Percentiles rank a stretch among this genome's conserved stretches.
These are phyloP conservation scores for Nasonia vitripennis DNA, from an alignment of 1,140 invertebrate genomes.

Conservation along the genomic window DNA sequence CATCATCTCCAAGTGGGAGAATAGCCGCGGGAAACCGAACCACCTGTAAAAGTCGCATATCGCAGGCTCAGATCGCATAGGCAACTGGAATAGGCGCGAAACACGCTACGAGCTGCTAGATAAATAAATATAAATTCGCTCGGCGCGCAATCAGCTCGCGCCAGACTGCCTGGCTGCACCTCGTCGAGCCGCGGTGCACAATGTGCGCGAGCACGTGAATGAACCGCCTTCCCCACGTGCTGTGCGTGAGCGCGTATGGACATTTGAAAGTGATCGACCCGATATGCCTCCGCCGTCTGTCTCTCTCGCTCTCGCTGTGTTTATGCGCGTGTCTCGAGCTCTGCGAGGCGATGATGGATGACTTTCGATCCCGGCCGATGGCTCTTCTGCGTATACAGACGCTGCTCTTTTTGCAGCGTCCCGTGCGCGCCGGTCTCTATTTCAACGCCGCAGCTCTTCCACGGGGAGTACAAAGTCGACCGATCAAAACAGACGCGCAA, in stretches of 20 bases:
- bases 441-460: neutral
- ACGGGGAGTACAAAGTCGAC: neutral
- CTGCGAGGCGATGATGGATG: neutral
- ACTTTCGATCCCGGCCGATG: neutral
- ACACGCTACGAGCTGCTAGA: neutral
- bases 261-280: slow-evolving; percentile 5
- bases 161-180: slow-evolving; percentile 21
- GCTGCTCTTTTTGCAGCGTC: neutral
- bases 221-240: neutral
- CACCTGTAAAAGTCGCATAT: no score
- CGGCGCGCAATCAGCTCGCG: neutral
- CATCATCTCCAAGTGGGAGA: no score
- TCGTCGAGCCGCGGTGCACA: neutral
- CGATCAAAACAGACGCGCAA: neutral
- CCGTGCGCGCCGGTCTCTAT: neutral
- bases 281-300: neutral
- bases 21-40: no score
- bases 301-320: neutral
- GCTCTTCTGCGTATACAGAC: neutral
- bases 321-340: slow-evolving; percentile 22
- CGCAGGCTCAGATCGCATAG: no score
- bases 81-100: neutral
- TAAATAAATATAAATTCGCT: slow-evolving; percentile 25
- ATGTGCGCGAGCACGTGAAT: neutral
- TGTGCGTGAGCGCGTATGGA: neutral